Conservation (phyloP, 2,113 vertebrate genomes). For the Zingel zingel region DNA sequence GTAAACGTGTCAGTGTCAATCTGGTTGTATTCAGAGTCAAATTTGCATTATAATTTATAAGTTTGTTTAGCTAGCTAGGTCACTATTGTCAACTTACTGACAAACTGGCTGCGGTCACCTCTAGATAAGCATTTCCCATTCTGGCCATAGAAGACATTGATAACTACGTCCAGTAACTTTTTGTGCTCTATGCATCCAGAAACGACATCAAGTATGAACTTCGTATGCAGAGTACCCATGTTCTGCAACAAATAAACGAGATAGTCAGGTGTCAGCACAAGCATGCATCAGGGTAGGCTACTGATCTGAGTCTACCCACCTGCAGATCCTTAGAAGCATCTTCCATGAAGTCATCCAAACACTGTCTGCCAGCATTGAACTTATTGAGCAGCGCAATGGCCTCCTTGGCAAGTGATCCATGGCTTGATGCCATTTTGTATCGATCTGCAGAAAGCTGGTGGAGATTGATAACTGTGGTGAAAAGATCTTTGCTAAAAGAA, state of each 20-base stretch:
- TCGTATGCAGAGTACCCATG: constrained; percentile 72
- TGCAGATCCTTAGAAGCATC: constrained; percentile 79
- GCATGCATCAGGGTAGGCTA: neutral
- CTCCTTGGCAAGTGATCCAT: constrained; percentile 82
- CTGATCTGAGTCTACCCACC: constrained; percentile 77
- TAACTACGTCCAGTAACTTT: constrained; percentile 86
- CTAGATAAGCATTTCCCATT: constrained; percentile 79
- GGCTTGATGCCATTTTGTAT: constrained; percentile 84
- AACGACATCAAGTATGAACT: constrained; percentile 86
- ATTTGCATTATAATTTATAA: neutral
- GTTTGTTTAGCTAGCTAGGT: neutral
- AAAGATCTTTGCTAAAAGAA: neutral
- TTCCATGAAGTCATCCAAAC: constrained; percentile 85
- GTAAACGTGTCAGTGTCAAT: neutral
- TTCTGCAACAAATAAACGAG: constrained; percentile 60
- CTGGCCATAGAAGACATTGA: constrained; percentile 87
- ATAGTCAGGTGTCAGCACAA: neutral
- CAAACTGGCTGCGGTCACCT: constrained; percentile 85
- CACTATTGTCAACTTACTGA: constrained; percentile 80
- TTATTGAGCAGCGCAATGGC: constrained; percentile 83
- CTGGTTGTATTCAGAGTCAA: neutral
- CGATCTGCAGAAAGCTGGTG: neutral
- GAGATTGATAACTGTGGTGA: constrained; percentile 1
- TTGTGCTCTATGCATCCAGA: constrained; percentile 89
- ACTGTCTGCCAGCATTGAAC: constrained; percentile 83